Conservation (phyloP, 2,888 invertebrate species). For the Metallyticus violacea region DNA sequence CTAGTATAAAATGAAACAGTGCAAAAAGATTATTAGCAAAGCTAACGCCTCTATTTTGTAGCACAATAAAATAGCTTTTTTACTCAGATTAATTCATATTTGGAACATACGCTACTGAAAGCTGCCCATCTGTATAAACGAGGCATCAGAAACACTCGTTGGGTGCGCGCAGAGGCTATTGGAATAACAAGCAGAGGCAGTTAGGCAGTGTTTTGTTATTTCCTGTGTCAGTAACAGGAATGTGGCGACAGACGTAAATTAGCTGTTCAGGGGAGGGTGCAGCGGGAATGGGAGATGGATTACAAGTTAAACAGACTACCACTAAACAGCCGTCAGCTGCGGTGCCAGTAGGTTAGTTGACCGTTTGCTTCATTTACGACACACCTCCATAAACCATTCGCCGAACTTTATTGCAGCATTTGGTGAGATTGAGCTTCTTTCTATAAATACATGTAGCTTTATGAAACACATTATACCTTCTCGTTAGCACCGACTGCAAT, state of each 20-base stretch:
- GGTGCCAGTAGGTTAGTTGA: background rate
- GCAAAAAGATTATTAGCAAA: no score
- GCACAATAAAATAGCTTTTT: no score
- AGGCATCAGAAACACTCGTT: no score
- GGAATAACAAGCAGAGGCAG: background rate
- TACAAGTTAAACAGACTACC: background rate
- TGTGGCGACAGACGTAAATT: background rate
- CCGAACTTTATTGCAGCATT: background rate
- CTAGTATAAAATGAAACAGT: no score
- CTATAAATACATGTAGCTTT: background rate
- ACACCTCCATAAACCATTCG: background rate
- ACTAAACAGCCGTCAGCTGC: background rate
- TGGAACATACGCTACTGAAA: no score
- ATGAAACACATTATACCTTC: background rate
- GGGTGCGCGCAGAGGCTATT: background rate
- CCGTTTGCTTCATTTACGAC: background rate
- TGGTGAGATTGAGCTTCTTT: background rate
- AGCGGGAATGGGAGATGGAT: background rate
- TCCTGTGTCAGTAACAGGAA: background rate
- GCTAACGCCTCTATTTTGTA: no score
- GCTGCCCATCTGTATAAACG: no score
- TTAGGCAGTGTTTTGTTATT: background rate
- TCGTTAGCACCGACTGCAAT: no score
- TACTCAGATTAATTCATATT: no score
- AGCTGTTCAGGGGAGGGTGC: background rate